Conservation (phyloP, 2,888 invertebrate genomes). For the Cantharis lateralis region DNA sequence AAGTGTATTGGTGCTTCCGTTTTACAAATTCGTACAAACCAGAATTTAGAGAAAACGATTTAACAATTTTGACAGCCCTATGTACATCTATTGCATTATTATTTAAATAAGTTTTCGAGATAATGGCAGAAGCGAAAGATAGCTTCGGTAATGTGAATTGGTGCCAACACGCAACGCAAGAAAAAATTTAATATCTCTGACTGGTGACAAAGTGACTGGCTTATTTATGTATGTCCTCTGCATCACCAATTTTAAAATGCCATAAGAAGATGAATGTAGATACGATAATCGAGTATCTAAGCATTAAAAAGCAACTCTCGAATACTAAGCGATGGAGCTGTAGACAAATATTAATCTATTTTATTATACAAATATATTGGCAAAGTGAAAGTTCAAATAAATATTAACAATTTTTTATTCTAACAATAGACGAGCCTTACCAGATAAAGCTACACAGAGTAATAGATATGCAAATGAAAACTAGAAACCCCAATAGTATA, state of each 20-base stretch:
- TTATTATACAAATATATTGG: neutral
- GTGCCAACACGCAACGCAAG: neutral
- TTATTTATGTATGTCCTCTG: neutral
- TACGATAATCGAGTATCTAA: neutral
- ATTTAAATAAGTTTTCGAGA: neutral
- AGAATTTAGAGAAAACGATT: neutral
- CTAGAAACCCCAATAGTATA: neutral
- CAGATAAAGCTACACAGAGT: neutral
- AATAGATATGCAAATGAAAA: neutral
- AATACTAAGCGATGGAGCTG: neutral
- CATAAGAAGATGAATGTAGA: neutral
- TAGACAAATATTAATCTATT: neutral
- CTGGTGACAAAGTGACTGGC: neutral
- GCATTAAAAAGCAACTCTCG: neutral
- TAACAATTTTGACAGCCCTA: neutral
- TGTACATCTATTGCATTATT: neutral
- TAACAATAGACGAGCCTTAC: neutral
- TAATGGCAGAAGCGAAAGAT: neutral
- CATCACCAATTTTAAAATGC: neutral
- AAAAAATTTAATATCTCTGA: neutral
- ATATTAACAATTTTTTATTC: neutral
- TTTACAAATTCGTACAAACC: no score
- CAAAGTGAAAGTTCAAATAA: neutral
- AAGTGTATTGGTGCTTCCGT: no score
- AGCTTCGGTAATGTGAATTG: neutral